phyloP scores from a whole-genome alignment of 1,140 invertebrate species.

The Latrodectus geometricus region DNA sequence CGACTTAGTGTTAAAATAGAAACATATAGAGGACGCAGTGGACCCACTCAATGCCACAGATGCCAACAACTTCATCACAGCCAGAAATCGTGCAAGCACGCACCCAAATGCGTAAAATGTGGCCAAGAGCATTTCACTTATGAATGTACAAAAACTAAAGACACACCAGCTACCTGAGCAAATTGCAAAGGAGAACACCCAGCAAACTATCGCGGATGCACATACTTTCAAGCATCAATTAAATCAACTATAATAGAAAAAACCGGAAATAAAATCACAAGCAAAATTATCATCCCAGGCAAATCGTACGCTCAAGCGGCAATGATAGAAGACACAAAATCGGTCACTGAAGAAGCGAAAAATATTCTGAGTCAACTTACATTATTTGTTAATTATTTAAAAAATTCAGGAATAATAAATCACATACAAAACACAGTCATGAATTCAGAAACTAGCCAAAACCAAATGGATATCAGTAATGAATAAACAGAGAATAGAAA shows the following conservation, averaged over 20 bases:
- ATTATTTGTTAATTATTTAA: neutral
- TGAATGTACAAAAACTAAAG: neutral
- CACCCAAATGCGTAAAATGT: neutral
- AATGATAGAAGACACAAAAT: neutral
- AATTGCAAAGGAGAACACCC: neutral
- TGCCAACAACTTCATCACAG: neutral
- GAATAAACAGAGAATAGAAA: neutral
- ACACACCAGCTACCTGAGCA: neutral
- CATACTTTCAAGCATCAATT: neutral
- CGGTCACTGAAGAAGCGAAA: neutral
- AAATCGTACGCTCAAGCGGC: neutral
- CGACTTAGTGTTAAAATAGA: neutral
- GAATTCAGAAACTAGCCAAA: neutral
- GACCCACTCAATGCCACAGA: neutral
- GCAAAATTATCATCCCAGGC: neutral
- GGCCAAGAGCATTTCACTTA: neutral
- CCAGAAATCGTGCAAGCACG: neutral
- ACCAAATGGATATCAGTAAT: neutral
- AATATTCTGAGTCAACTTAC: neutral
- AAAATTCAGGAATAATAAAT: neutral
- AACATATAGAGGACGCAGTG: neutral
- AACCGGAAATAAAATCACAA: neutral
- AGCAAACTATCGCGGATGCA: neutral
- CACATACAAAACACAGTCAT: neutral
- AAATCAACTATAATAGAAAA: neutral